Evolutionary conservation across 2,888 invertebrate species (phyloP).

Genomic region (Scaptomyza tumidula): DNA sequence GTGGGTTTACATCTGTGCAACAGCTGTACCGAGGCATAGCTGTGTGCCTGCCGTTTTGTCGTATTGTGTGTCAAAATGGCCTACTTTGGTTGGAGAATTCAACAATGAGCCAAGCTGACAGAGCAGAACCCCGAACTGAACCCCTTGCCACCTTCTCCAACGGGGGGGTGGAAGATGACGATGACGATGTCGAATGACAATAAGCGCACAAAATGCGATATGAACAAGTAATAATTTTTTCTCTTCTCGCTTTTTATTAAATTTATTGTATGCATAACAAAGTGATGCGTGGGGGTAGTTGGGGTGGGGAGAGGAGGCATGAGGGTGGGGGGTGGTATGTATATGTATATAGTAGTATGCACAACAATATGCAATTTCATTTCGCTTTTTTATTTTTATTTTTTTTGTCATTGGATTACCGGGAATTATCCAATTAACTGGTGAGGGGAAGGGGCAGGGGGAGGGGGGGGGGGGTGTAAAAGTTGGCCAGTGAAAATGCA

Average conservation of each 20-base stretch:
- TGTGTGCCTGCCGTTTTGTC: background rate
- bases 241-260: slow-evolving; percentile 46
- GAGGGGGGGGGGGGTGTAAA: background rate
- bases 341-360: background rate
- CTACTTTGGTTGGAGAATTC: slow-evolving; percentile 19
- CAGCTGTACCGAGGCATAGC: background rate
- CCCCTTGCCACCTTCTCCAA: slow-evolving; percentile 15
- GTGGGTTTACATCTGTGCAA: too few relatives aligned
- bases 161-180: background rate
- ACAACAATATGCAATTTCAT: slow-evolving; percentile 37
- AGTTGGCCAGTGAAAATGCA: slow-evolving; percentile 14
- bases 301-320: background rate
- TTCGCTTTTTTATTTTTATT: slow-evolving; percentile 5
- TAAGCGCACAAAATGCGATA: slow-evolving; percentile 66
- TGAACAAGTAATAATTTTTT: slow-evolving; percentile 53
- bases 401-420: slow-evolving; percentile 34
- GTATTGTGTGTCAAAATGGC: slow-evolving; percentile 49
- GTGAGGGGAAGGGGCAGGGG: background rate
- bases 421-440: slow-evolving; percentile 47
- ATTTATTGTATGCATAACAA: slow-evolving; percentile 54
- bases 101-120: slow-evolving; percentile 41
- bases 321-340: background rate
- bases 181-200: slow-evolving; percentile 54
- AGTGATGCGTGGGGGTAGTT: background rate
- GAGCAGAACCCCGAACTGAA: background rate